Evolutionary conservation across 2,888 invertebrate genomes (phyloP), one percentile per base, ranked within the genome.

Genomic region (Macrophya alboannulata): DNA sequence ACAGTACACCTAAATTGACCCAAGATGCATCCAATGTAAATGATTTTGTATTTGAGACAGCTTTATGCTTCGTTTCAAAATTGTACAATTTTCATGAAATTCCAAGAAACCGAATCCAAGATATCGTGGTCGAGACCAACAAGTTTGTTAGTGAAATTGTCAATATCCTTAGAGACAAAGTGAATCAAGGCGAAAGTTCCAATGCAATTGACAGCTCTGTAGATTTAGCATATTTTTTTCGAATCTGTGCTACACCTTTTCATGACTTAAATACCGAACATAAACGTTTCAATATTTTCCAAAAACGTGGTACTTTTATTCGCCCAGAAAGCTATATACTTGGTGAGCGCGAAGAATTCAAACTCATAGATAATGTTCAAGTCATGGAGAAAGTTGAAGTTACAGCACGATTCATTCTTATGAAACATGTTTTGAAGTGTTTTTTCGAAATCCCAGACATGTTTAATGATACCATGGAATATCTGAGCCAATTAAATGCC

Each of bases 341-440:
- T 31, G 76, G 76, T 25, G 76, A 76, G 76, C 21, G 76, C 21
- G 45, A 76, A 45, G 76, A 76, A 45, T 76, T 76, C 37, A 76
- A 51, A 51, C 48, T 31, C 21, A 37, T 5, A 51, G 37, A 76
- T 21, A 37, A 37, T 76, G 31, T 51, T 25, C 48, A 76, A 37
- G 45, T 76, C 37, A 31, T 76, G 17, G 25, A 76, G 12, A 21
- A 45, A 21, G 51, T 76, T 25, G 3, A 76, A 76, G 76, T 76
- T 45, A 76, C 76, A 76, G 76, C 76, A 10, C 48, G 43, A 76
- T 76, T 76, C 15, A 37, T 76, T 25, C 45, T 45, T 12, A 45
- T 76, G 45, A 76, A 17, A 76, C 5, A n/a, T 21, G 76, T 76
- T 25, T 25, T 76, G 45, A 37, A 45, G 37, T 10, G 12, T 17